Conservation (phyloP, 2,888 invertebrate species). For the Agriopis aurantiaria region DNA sequence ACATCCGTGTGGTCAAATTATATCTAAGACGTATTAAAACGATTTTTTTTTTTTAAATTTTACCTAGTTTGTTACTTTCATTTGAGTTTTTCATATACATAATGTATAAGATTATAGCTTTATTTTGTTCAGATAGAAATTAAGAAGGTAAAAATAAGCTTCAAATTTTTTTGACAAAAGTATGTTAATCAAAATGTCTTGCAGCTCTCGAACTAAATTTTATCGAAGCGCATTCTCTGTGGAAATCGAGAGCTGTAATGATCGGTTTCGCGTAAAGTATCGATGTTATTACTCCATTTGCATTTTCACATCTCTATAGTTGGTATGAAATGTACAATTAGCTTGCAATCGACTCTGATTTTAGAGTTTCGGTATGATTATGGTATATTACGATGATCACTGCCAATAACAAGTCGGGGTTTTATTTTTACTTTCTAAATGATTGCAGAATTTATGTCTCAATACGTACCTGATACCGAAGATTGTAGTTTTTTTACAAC, state of each 20-base stretch:
- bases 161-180: not conserved
- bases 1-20: no score
- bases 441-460: slow-evolving; percentile 23
- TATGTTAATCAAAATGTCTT: not conserved
- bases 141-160: no score
- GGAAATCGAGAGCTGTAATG: slow-evolving; percentile 52
- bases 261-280: slow-evolving; percentile 47
- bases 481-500: not conserved
- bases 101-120: no score
- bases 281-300: slow-evolving; percentile 51
- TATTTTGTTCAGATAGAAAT: no score
- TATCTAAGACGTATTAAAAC: no score
- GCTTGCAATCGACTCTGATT: slow-evolving; percentile 25
- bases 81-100: no score
- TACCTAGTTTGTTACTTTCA: no score
- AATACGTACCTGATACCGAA: not conserved
- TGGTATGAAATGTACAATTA: slow-evolving; percentile 22
- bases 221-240: slow-evolving; percentile 29
- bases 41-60: no score
- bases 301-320: slow-evolving; percentile 55
- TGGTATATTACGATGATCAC: slow-evolving; percentile 24
- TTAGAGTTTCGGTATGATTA: slow-evolving; percentile 24
- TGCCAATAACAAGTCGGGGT: slow-evolving; percentile 6
- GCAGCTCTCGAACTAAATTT: slow-evolving; percentile 7
- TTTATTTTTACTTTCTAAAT: slow-evolving; percentile 19